Evolutionary conservation across 1,140 invertebrate species (phyloP).

Genomic region (Trachymyrmex septentrionalis): DNA sequence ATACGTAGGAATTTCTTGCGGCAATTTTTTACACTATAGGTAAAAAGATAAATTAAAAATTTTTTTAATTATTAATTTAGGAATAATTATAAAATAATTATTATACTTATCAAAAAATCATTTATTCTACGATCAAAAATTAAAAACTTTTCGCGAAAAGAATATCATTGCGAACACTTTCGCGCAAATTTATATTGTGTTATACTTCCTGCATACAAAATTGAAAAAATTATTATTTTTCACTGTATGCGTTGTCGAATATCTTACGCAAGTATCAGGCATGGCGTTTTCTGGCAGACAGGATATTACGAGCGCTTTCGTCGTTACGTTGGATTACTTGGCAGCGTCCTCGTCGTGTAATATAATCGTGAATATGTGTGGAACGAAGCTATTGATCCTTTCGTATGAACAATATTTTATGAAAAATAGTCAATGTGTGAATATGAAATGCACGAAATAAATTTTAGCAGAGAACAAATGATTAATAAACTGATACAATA

Average conservation of each 20-base stretch:
- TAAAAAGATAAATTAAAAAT: not conserved
- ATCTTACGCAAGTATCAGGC: conserved; percentile 40
- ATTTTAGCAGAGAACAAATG: not conserved
- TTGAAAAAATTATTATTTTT: conserved; percentile 44
- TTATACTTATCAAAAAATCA: not conserved
- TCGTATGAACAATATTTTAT: conserved; percentile 32
- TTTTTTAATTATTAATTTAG: not conserved
- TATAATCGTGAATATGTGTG: conserved; percentile 22
- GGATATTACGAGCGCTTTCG: conserved; percentile 40
- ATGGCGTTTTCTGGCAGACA: not conserved
- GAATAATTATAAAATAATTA: not conserved
- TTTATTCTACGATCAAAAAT: not conserved
- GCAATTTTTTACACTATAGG: not conserved
- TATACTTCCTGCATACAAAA: conserved; percentile 16
- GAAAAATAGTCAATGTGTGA: not conserved
- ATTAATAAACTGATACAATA: not conserved
- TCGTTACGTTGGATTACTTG: conserved; percentile 40
- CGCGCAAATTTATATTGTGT: not conserved
- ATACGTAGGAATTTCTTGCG: not conserved
- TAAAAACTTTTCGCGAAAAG: not conserved
- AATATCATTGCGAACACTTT: not conserved
- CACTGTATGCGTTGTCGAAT: not conserved
- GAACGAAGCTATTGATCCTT: conserved; percentile 30
- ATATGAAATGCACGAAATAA: not conserved
- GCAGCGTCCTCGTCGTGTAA: conserved; percentile 20